phyloP scores from a whole-genome alignment of 1,140 invertebrate species.

The Galleria mellonella region DNA sequence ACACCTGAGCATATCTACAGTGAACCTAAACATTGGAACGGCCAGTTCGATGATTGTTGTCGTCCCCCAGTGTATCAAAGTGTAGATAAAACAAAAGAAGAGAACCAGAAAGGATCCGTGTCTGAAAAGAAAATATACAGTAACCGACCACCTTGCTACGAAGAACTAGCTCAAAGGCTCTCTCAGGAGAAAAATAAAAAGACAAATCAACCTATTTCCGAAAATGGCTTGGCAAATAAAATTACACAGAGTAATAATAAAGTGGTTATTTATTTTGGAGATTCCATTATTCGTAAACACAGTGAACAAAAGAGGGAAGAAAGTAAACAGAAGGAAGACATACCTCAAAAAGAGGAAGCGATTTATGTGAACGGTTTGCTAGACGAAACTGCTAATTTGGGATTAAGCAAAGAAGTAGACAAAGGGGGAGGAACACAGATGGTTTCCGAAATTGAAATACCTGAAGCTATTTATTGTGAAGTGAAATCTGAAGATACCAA shows the following conservation, averaged over 20 bases:
- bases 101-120: slow-evolving; percentile 37
- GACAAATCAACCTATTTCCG: slow-evolving; percentile 23
- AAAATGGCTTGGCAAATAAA: slow-evolving; percentile 52
- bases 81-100: slow-evolving; percentile 60
- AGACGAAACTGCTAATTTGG: slow-evolving; percentile 50
- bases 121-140: slow-evolving; percentile 57
- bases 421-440: slow-evolving; percentile 55
- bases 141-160: slow-evolving; percentile 64
- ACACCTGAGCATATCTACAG: slow-evolving; percentile 61
- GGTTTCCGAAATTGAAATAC: slow-evolving; percentile 59
- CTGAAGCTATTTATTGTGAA: slow-evolving; percentile 68
- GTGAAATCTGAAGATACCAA: slow-evolving; percentile 37
- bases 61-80: slow-evolving; percentile 57
- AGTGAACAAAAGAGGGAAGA: slow-evolving; percentile 57
- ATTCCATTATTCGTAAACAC: slow-evolving; percentile 75
- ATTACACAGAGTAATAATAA: slow-evolving; percentile 76
- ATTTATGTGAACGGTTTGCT: slow-evolving; percentile 62
- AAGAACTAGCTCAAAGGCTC: slow-evolving; percentile 58
- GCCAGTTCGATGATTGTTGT: slow-evolving; percentile 50
- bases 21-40: slow-evolving; percentile 53
- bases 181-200: slow-evolving; percentile 57
- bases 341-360: slow-evolving; percentile 51
- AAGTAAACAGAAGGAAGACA: slow-evolving; percentile 29
- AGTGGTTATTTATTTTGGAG: slow-evolving; percentile 82
- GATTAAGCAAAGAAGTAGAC: slow-evolving; percentile 43